These are phyloP conservation scores for Bombus vancouverensis DNA, from an alignment of 1,140 invertebrate genomes.

Conservation along the genomic window DNA sequence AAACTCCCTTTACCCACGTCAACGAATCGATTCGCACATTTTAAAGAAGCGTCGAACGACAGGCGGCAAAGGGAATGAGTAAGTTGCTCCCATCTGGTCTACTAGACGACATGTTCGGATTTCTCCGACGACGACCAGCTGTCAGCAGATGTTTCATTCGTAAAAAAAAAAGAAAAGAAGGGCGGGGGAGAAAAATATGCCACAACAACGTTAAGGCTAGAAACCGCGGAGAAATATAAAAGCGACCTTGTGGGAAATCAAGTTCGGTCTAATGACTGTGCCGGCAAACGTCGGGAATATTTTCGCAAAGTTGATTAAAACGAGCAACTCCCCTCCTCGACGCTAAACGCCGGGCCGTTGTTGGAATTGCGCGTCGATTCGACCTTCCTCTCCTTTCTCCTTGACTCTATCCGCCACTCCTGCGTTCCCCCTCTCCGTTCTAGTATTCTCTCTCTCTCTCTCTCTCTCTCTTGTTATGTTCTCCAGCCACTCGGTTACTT, in stretches of 20 bases:
- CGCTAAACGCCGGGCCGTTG: conserved; percentile 35
- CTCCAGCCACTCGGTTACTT: conserved; percentile 24
- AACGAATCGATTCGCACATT: background rate
- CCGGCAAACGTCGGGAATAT: conserved; percentile 41
- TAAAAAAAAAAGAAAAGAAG: background rate
- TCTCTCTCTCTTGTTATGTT: conserved; percentile 16
- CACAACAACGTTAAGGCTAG: conserved; percentile 4
- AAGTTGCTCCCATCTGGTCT: background rate
- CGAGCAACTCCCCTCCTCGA: conserved; percentile 33
- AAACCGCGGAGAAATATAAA: conserved; percentile 27
- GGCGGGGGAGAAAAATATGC: background rate
- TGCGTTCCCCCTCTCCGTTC: background rate
- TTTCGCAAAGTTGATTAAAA: conserved; percentile 70
- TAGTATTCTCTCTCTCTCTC: background rate
- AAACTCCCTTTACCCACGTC: no score
- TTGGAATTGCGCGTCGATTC: conserved; percentile 15
- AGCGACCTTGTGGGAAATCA: conserved; percentile 66
- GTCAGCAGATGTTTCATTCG: background rate
- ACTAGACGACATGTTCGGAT: background rate
- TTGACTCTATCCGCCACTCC: no score
- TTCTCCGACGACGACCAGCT: background rate
- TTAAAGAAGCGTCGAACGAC: background rate
- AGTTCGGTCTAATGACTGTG: conserved; percentile 49
- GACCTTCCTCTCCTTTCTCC: background rate
- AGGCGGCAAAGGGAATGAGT: background rate